Conservation (phyloP, 2,797 vertebrate species). For the Buphagus erythrorhynchus region DNA sequence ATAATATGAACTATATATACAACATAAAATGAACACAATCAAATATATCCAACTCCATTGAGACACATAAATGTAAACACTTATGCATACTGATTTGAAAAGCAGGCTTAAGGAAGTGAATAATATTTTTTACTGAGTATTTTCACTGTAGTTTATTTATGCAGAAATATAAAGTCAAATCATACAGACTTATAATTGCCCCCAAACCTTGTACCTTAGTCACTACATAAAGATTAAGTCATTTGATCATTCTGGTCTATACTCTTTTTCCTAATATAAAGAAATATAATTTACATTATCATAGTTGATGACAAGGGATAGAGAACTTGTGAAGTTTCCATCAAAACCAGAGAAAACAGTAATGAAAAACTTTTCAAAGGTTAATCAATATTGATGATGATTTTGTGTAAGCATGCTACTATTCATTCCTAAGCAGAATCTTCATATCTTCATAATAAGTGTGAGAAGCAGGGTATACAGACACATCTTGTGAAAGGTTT, state of each 20-base stretch:
- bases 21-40: background rate
- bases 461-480: background rate
- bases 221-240: background rate
- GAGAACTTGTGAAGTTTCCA: background rate
- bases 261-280: background rate
- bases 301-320: background rate
- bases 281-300: background rate
- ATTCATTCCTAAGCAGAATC: background rate
- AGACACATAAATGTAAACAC: background rate
- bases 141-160: background rate
- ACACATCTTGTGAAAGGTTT: background rate
- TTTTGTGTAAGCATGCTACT: background rate
- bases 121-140: background rate
- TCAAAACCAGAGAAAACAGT: background rate
- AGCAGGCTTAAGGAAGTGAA: background rate
- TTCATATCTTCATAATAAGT: background rate
- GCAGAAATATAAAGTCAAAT: background rate
- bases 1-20: background rate
- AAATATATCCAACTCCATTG: background rate
- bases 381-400: background rate
- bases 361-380: background rate
- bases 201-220: background rate
- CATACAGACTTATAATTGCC: accelerated
- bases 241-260: background rate
- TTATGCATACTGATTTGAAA: background rate